Evolutionary conservation across 1,140 invertebrate species (phyloP), one percentile per base, ranked within the genome.

Genomic region (Lasioglossum albipes): DNA sequence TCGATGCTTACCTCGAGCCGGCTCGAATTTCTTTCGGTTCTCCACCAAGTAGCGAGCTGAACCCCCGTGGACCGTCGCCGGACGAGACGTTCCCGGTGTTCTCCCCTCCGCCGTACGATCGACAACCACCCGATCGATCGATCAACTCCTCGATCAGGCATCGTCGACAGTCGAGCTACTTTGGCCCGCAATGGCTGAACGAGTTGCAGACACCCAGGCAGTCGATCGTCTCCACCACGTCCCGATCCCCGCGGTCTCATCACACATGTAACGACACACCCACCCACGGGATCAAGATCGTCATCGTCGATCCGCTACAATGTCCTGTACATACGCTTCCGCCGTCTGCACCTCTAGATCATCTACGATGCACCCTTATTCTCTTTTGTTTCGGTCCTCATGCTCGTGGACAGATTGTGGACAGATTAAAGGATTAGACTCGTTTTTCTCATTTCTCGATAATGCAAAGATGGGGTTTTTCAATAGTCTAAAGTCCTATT

Each of bases 1-100:
- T 98, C 5, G 97, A 98, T 75, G 97, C 96, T 6, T 98, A 97
- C 89, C 94, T 98, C 64, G 97, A 98, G 82, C 96, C 96, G 0
- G 94, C 95, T 7, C 93, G 96, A 41, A 96, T 97, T 75, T 97
- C 96, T 3, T 96, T 96, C 89, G 95, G 96, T 73, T 96, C 96
- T 4, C 96, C 96, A 2, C 96, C 96, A 0, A 95, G 94, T 79
- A 96, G 96, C 59, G 96, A 96, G 84, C 89, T 96, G 5, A 94
- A 95, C 79, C 94, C 95, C 4, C 94, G 95, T 20, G 95, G 94
- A 52, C 95, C 94, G 65, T 96, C 95, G 65, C 95, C 95, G 0
- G 96, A 97, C 85, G 97, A 97, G 77, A 96, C 96, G 68, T 97
- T 97, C 83, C 96, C 97, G 2, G 96, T 97, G 18, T 97, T 97